A percentile compares a stretch with the other conserved stretches of the same genome.
Conservation (phyloP, 2,888 invertebrate genomes). For the Archips xylosteana region DNA sequence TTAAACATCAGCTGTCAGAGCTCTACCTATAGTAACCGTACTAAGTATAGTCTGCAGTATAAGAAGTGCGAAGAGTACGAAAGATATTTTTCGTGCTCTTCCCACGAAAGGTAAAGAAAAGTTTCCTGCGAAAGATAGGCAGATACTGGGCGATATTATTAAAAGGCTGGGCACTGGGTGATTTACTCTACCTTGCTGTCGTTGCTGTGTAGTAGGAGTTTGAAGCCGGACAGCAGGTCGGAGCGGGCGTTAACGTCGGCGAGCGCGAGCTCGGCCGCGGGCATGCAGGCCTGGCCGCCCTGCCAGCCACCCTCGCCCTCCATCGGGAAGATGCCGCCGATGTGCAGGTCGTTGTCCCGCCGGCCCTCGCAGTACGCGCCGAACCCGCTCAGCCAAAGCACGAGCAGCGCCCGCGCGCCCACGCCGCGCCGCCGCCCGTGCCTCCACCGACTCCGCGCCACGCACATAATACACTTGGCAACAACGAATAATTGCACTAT, state of each 20-base stretch:
- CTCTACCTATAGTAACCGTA: too few relatives aligned
- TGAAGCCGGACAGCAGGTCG: slow-evolving; percentile 96
- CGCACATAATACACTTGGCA: slow-evolving; percentile 74
- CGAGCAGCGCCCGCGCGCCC: slow-evolving; percentile 60
- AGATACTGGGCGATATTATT: too few relatives aligned
- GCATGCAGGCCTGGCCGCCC: slow-evolving; percentile 99
- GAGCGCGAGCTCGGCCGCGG: slow-evolving; percentile 98
- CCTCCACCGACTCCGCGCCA: slow-evolving; percentile 55
- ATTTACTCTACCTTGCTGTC: slow-evolving; percentile 93
- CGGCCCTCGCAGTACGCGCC: slow-evolving; percentile 72
- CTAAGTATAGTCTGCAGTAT: too few relatives aligned
- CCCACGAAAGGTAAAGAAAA: too few relatives aligned
- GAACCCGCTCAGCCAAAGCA: slow-evolving; percentile 70
- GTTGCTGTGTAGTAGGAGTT: slow-evolving; percentile 96
- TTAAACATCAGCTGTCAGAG: too few relatives aligned
- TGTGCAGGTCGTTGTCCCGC: slow-evolving; percentile 92
- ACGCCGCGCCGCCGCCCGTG: slow-evolving; percentile 47
- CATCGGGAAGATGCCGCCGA: slow-evolving; percentile 99
- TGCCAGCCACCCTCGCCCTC: slow-evolving; percentile 98
- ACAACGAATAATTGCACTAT: slow-evolving; percentile 83
- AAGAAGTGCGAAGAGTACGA: too few relatives aligned
- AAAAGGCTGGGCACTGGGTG: too few relatives aligned
- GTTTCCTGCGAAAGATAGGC: too few relatives aligned
- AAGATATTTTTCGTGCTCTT: too few relatives aligned
- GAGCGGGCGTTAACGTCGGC: slow-evolving; percentile 96